These are phyloP conservation scores for Colaptes auratus DNA, from an alignment of 2,113 vertebrate species.

Conservation along the genomic window DNA sequence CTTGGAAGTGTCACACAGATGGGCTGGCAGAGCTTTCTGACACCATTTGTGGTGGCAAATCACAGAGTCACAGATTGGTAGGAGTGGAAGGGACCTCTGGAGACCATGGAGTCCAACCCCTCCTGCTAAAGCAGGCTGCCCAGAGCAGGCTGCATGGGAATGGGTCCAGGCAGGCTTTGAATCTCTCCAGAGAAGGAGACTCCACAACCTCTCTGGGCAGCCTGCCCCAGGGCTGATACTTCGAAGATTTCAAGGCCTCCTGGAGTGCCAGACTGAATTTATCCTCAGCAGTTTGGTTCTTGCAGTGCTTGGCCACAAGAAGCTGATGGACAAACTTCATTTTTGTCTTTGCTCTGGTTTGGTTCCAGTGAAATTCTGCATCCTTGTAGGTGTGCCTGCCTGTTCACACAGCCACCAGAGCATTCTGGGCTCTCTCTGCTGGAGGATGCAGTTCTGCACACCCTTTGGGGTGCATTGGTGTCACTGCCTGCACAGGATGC, in stretches of 20 bases:
- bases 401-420: neutral
- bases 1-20: neutral
- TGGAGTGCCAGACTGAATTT: neutral
- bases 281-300: neutral
- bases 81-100: no score
- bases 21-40: neutral
- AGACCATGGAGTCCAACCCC: no score
- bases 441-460: neutral
- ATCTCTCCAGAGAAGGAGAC: no score
- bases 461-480: neutral
- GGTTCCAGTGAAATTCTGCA: neutral
- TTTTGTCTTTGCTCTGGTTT: neutral
- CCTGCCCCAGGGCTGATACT: no score
- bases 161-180: no score
- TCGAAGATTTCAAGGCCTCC: neutral
- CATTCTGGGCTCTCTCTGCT: neutral
- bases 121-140: no score
- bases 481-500: neutral
- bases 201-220: no score
- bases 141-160: no score
- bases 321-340: neutral
- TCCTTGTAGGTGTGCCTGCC: neutral
- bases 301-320: rapidly evolving
- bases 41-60: neutral
- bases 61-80: no score